Conservation (phyloP, 1,140 invertebrate genomes). For the Ridgeia piscesae region DNA sequence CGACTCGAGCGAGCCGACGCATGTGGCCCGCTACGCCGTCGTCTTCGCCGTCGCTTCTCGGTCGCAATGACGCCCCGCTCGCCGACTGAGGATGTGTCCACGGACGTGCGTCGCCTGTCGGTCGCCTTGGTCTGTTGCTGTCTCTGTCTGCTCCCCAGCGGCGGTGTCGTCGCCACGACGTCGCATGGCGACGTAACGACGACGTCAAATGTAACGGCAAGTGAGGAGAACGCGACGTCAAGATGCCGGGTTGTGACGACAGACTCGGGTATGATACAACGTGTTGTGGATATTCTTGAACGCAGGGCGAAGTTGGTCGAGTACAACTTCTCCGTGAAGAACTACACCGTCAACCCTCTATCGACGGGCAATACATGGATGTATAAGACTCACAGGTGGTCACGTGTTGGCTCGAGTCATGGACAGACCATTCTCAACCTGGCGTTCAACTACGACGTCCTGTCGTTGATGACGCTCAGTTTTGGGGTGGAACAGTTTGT, state of each 20-base stretch:
- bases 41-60: not conserved
- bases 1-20: not conserved
- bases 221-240: not conserved
- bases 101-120: not conserved
- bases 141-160: not conserved
- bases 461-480: slow-evolving; percentile 40
- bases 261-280: not conserved
- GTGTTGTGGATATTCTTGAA: not conserved
- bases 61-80: not conserved
- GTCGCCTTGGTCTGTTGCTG: not conserved
- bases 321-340: not conserved
- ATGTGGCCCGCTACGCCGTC: not conserved
- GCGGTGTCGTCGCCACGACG: not conserved
- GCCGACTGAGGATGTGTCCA: not conserved
- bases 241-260: not conserved
- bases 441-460: slow-evolving; percentile 39
- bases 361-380: not conserved
- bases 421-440: slow-evolving; percentile 39
- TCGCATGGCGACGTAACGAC: not conserved
- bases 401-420: slow-evolving; percentile 22
- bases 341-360: slow-evolving; percentile 3
- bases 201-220: not conserved
- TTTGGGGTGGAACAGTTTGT: slow-evolving; percentile 43
- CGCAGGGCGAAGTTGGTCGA: slow-evolving; percentile 17
- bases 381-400: slow-evolving; percentile 21